These are phyloP conservation scores for Scarus forsteni DNA, from an alignment of 2,797 vertebrate species.

Conservation along the genomic window DNA sequence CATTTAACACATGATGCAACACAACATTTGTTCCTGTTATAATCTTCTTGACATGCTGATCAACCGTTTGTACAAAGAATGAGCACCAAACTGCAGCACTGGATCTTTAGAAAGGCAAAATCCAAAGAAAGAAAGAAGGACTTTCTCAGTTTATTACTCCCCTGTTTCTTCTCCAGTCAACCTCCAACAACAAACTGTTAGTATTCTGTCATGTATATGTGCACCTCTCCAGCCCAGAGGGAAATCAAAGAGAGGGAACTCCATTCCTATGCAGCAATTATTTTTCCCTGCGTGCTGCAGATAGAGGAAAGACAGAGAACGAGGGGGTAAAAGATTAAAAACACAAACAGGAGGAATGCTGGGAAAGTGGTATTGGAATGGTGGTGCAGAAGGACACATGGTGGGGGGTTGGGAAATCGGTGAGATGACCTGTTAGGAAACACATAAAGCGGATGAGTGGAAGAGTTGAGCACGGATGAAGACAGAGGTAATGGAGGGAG, in stretches of 20 bases:
- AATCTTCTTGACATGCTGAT: neutral
- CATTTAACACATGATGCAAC: neutral
- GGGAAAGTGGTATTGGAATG: conserved; percentile 1
- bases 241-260: conserved; percentile 57
- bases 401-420: conserved; percentile 10
- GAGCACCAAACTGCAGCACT: neutral
- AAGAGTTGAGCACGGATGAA: neutral
- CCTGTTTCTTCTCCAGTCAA: conserved; percentile 18
- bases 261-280: conserved; percentile 44
- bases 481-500: conserved; percentile 3
- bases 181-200: conserved; percentile 42
- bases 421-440: conserved; percentile 23
- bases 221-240: conserved; percentile 36
- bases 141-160: conserved; percentile 28
- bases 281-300: conserved; percentile 27
- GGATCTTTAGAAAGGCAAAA: neutral
- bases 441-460: neutral
- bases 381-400: neutral
- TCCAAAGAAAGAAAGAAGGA: neutral
- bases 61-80: neutral
- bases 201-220: conserved; percentile 29
- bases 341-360: conserved; percentile 20
- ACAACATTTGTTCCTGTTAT: neutral
- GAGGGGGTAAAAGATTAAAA: conserved; percentile 21
- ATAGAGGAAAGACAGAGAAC: conserved; percentile 32